These are phyloP conservation scores for Orchesellides sinensis DNA, from an alignment of 2,888 invertebrate species.

Conservation along the genomic window DNA sequence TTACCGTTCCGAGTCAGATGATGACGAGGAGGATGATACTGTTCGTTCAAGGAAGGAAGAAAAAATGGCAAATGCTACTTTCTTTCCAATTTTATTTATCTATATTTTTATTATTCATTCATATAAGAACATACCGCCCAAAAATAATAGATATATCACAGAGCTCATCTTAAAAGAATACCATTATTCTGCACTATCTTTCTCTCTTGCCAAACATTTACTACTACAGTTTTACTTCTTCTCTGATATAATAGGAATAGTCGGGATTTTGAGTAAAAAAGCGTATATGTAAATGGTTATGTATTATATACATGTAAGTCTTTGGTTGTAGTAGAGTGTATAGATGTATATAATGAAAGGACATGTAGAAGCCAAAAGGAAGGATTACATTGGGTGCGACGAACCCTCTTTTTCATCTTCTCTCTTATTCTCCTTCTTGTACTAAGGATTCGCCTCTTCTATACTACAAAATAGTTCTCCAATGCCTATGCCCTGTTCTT, in stretches of 20 bases:
- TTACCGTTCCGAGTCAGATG: conserved; percentile 17
- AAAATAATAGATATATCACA: no score
- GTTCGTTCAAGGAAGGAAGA: neutral
- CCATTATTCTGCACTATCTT: no score
- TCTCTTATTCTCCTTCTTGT: conserved; percentile 8
- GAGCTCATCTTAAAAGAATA: no score
- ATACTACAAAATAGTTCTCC: conserved; percentile 20
- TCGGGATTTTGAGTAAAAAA: no score
- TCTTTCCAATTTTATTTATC: conserved; percentile 29
- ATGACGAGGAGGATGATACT: conserved; percentile 15
- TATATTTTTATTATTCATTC: conserved; percentile 15
- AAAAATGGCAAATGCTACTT: conserved; percentile 49
- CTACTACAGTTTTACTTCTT: no score
- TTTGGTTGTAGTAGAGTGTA: neutral
- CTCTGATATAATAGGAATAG: no score
- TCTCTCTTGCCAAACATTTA: no score
- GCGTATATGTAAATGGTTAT: neutral
- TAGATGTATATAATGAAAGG: conserved; percentile 37
- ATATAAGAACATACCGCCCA: no score
- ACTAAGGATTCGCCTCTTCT: conserved; percentile 21
- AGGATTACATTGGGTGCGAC: conserved; percentile 57
- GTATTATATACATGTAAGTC: no score
- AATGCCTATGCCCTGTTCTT: neutral
- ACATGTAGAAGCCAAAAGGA: conserved; percentile 42
- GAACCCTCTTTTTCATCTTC: conserved; percentile 57